A percentile compares a stretch with the other conserved stretches of the same genome.
Evolutionary conservation across 2,797 vertebrate genomes (phyloP).

Genomic region (Knipowitschia caucasica): DNA sequence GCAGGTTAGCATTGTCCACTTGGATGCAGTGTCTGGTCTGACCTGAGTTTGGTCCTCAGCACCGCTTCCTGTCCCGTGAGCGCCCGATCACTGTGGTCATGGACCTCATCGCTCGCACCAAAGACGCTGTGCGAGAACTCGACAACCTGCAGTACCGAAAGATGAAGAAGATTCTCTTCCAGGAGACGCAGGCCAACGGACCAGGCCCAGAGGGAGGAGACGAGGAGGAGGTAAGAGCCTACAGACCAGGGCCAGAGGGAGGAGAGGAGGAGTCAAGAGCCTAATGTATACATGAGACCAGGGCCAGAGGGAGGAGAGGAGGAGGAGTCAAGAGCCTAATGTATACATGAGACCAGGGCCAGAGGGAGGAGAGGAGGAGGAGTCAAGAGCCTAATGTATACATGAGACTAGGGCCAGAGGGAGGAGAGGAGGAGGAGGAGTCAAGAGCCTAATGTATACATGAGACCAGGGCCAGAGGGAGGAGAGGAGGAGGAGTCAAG

Average conservation of each 20-base stretch:
- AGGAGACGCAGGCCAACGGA: conserved; percentile 86
- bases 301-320: not conserved
- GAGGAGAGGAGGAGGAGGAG: not conserved
- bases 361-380: not conserved
- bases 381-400: no score
- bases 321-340: not conserved
- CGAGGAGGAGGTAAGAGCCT: conserved; percentile 89
- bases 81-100: conserved; percentile 89
- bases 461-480: no score
- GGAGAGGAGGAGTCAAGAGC: not conserved
- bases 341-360: not conserved
- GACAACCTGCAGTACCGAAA: conserved; percentile 94
- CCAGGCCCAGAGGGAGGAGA: conserved; percentile 84
- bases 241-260: conserved; percentile 77
- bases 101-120: conserved; percentile 90
- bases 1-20: no score
- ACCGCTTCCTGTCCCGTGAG: conserved; percentile 76
- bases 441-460: no score
- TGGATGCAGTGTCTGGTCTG: no score
- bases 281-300: not conserved
- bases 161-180: conserved; percentile 96
- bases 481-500: not conserved
- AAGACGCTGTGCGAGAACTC: conserved; percentile 90
- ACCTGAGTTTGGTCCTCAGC: conserved; percentile 35
- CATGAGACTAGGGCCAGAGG: not conserved